Percentiles rank a stretch among this genome's conserved stretches.
phyloP scores from a whole-genome alignment of 2,888 invertebrate genomes.

The Allacma fusca region DNA sequence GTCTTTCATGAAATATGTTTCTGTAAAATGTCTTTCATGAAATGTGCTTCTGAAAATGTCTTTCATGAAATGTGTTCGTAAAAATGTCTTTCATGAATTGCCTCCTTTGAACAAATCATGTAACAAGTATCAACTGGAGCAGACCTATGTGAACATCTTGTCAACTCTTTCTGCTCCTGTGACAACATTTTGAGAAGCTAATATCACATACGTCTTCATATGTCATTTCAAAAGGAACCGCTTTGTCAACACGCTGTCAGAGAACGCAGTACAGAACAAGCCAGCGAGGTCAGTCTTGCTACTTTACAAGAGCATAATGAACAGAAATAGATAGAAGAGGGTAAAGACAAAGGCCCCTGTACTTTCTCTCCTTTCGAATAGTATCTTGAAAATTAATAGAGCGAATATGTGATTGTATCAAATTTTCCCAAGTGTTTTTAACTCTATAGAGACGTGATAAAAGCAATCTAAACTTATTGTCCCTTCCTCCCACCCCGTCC shows the following conservation, averaged over 20 bases:
- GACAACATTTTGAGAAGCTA: neutral
- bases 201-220: neutral
- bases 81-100: neutral
- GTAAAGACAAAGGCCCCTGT: too few relatives aligned
- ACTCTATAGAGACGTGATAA: too few relatives aligned
- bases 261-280: neutral
- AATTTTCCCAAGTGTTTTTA: too few relatives aligned
- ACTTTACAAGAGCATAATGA: too few relatives aligned
- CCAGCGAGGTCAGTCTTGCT: too few relatives aligned
- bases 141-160: neutral
- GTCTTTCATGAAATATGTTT: too few relatives aligned
- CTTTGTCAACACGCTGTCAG: neutral
- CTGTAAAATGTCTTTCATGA: too few relatives aligned
- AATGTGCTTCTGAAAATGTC: too few relatives aligned
- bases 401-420: constrained; percentile 23
- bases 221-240: neutral
- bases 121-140: neutral
- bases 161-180: neutral
- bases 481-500: too few relatives aligned
- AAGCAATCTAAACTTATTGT: too few relatives aligned
- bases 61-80: too few relatives aligned
- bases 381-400: constrained; percentile 25
- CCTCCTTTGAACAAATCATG: neutral
- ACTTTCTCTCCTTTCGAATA: neutral
- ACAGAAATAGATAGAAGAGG: too few relatives aligned